Evolutionary conservation across 2,113 vertebrate species (phyloP).

Genomic region (Siniperca knerii): DNA sequence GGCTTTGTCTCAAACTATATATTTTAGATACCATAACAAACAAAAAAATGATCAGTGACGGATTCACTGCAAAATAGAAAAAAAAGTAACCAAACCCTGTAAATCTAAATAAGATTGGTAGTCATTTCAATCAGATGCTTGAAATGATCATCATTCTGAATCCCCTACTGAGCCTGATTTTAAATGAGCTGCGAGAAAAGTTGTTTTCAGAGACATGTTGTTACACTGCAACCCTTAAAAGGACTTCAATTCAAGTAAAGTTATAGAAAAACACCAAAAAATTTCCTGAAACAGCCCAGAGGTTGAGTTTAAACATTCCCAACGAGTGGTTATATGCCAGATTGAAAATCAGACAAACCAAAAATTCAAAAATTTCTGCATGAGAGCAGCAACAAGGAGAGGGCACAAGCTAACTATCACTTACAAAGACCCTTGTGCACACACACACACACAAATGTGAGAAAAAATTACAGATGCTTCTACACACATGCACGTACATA

Average conservation of each 20-base stretch:
- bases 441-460: not conserved
- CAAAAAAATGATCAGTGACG: not conserved
- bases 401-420: slow-evolving; percentile 40
- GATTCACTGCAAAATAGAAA: not conserved
- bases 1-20: not conserved
- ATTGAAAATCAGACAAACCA: slow-evolving; percentile 42
- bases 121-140: slow-evolving; percentile 23
- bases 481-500: slow-evolving; percentile 5
- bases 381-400: slow-evolving; percentile 50
- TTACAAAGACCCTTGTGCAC: slow-evolving; percentile 47
- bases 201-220: slow-evolving; percentile 15
- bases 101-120: not conserved
- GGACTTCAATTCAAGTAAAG: slow-evolving; percentile 7
- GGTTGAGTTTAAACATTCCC: slow-evolving; percentile 44
- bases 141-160: slow-evolving; percentile 24
- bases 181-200: slow-evolving; percentile 43
- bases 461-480: slow-evolving; percentile 18
- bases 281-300: slow-evolving; percentile 16
- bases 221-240: slow-evolving; percentile 13
- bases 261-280: slow-evolving; percentile 26
- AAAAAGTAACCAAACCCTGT: not conserved
- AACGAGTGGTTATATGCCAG: slow-evolving; percentile 15
- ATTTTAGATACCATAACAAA: not conserved
- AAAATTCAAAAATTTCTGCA: slow-evolving; percentile 43
- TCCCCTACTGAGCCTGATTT: slow-evolving; percentile 1